These are phyloP conservation scores for Amblyornis subalaris DNA, from an alignment of 2,113 vertebrate genomes.

Conservation along the genomic window DNA sequence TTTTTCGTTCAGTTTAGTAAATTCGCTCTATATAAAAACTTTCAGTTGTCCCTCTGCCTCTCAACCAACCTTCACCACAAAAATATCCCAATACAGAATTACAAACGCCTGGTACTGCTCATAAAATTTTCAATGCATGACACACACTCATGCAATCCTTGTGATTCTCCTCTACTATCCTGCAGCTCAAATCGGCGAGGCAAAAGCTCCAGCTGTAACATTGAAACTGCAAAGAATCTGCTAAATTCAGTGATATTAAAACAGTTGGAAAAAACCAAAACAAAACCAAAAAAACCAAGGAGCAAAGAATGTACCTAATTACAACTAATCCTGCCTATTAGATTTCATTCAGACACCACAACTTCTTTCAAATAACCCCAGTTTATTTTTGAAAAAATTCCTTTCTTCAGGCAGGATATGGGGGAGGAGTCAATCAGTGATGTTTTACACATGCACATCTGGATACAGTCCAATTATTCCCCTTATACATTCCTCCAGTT, in stretches of 20 bases:
- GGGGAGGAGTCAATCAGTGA: conserved; percentile 72
- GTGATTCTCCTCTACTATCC: not conserved
- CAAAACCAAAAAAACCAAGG: not conserved
- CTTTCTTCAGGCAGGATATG: conserved; percentile 74
- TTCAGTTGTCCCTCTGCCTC: not conserved
- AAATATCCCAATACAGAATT: not conserved
- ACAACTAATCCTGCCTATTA: conserved; percentile 50
- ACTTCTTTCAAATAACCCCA: conserved; percentile 70
- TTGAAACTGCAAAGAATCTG: not conserved
- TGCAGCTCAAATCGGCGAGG: not conserved
- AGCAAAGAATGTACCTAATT: conserved; percentile 44
- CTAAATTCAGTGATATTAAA: not conserved
- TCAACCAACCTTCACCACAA: not conserved
- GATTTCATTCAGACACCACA: conserved; percentile 67
- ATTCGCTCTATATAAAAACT: not conserved
- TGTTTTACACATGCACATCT: conserved; percentile 80
- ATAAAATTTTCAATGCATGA: not conserved
- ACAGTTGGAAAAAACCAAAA: not conserved
- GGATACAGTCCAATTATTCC: conserved; percentile 72
- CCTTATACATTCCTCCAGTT: conserved; percentile 78
- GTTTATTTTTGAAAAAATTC: conserved; percentile 71
- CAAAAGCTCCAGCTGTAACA: not conserved
- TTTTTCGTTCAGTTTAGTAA: not conserved
- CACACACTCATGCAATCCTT: not conserved
- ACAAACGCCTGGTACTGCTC: not conserved